A percentile compares a stretch with the other conserved stretches of the same genome.
Evolutionary conservation across 1,140 invertebrate species (phyloP).

Genomic region (Drosophila nigrodunni): DNA sequence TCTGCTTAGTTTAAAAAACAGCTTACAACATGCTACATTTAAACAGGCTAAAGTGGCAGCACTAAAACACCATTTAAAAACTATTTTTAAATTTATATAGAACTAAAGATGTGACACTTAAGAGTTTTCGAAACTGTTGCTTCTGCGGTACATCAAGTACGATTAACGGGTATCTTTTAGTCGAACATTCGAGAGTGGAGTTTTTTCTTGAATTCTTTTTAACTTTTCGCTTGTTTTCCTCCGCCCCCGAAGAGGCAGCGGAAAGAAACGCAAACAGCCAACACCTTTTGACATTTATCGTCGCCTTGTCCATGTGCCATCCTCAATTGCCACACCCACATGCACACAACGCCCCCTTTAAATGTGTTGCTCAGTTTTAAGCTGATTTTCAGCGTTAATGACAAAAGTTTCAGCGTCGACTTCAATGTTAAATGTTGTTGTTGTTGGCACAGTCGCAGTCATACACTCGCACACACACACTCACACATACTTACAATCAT

Average conservation of each 20-base stretch:
- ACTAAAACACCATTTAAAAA: too few relatives aligned
- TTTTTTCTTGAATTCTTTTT: not conserved
- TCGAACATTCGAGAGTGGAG: too few relatives aligned
- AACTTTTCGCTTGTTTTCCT: not conserved
- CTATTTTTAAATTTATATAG: too few relatives aligned
- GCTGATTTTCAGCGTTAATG: conserved; percentile 76
- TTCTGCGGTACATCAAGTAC: too few relatives aligned
- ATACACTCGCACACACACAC: not conserved
- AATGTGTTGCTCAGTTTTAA: conserved; percentile 60
- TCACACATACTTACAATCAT: not conserved
- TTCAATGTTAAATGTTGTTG: not conserved
- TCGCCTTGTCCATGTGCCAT: conserved; percentile 34
- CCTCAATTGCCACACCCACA: not conserved
- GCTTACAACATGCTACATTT: too few relatives aligned
- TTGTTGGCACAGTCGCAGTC: not conserved
- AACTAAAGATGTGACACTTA: too few relatives aligned
- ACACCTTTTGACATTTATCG: conserved; percentile 78
- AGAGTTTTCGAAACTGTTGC: too few relatives aligned
- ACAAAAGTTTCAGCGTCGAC: conserved; percentile 68
- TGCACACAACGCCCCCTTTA: not conserved
- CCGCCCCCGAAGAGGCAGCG: not conserved
- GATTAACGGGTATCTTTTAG: too few relatives aligned
- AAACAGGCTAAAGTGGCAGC: too few relatives aligned
- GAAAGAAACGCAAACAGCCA: conserved; percentile 29
- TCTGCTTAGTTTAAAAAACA: too few relatives aligned